Conservation (phyloP, 1,140 invertebrate genomes). For the Drosophila oshimai region DNA sequence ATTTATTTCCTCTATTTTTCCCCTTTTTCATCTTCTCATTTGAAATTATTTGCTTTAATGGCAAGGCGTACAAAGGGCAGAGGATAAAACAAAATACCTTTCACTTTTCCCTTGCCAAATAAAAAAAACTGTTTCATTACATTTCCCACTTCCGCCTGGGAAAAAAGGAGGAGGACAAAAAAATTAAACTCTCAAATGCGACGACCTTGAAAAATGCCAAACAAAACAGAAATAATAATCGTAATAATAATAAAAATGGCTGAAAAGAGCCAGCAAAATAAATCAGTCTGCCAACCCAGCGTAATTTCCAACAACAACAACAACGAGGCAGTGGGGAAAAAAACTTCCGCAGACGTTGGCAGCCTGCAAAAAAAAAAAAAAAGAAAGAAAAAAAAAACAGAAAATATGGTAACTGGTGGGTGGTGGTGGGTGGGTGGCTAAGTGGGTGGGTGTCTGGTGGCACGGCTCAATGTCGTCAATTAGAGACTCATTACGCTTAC, state of each 20-base stretch:
- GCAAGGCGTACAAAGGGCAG: slow-evolving; percentile 36
- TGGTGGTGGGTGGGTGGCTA: not conserved
- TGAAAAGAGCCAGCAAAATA: slow-evolving; percentile 67
- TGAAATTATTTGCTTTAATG: slow-evolving; percentile 77
- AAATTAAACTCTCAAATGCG: slow-evolving; percentile 49
- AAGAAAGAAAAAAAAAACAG: not conserved
- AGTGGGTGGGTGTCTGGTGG: not conserved
- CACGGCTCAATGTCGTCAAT: slow-evolving; percentile 78
- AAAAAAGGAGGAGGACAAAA: not conserved
- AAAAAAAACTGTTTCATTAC: slow-evolving; percentile 78
- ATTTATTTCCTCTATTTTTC: not conserved
- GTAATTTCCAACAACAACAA: slow-evolving; percentile 70
- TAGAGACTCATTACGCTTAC: slow-evolving; percentile 81
- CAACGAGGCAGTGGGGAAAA: slow-evolving; percentile 15
- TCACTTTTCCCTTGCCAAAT: slow-evolving; percentile 34
- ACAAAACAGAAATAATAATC: slow-evolving; percentile 73
- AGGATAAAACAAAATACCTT: not conserved
- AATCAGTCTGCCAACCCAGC: slow-evolving; percentile 66
- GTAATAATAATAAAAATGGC: slow-evolving; percentile 79
- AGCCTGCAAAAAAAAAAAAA: too few relatives aligned
- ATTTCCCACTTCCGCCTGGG: slow-evolving; percentile 66
- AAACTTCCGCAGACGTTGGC: slow-evolving; percentile 31
- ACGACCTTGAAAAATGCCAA: slow-evolving; percentile 69
- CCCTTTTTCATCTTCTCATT: slow-evolving; percentile 47
- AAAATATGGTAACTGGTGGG: slow-evolving; percentile 17